These are phyloP conservation scores for Platerodrilus igneus DNA, from an alignment of 2,888 invertebrate species.

Conservation along the genomic window DNA sequence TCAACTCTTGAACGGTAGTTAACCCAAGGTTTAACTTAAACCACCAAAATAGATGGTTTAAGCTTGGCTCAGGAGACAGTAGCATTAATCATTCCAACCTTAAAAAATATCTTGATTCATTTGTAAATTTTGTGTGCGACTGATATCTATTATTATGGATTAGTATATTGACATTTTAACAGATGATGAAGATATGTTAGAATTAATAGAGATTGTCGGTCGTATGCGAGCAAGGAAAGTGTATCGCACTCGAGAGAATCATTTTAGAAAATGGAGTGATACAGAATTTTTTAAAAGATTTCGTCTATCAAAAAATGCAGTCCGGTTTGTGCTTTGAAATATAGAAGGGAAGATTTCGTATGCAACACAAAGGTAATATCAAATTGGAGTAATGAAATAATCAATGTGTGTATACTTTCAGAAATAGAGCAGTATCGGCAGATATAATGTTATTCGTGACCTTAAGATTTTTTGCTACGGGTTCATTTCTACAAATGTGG, in stretches of 20 bases:
- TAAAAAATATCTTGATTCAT: not conserved
- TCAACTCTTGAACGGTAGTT: conserved; percentile 4
- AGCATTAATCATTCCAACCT: conserved; percentile 1
- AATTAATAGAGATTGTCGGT: conserved; percentile 3
- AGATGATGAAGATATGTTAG: conserved; percentile 14
- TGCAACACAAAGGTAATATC: conserved; percentile 6
- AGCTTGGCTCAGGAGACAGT: conserved; percentile 3
- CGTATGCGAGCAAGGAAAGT: conserved; percentile 1
- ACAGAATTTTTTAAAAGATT: conserved; percentile 10
- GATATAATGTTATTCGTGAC: conserved; percentile 6
- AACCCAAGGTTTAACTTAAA: conserved; percentile 3
- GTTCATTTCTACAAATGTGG: conserved; percentile 5
- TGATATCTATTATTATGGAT: not conserved
- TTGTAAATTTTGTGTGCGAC: conserved; percentile 5
- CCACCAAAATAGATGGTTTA: conserved; percentile 4
- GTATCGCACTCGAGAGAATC: conserved; percentile 4
- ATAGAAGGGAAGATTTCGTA: conserved; percentile 4
- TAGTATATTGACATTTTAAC: conserved; percentile 6
- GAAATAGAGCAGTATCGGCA: conserved; percentile 5
- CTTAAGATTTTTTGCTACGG: conserved; percentile 8
- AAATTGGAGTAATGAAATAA: not conserved
- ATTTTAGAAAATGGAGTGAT: conserved; percentile 11
- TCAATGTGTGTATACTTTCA: conserved; percentile 4
- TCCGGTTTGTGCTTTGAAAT: conserved; percentile 1
- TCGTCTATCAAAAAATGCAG: conserved; percentile 8